Evolutionary conservation across 2,797 vertebrate genomes (phyloP).

Genomic region (Synaphobranchus kaupii): DNA sequence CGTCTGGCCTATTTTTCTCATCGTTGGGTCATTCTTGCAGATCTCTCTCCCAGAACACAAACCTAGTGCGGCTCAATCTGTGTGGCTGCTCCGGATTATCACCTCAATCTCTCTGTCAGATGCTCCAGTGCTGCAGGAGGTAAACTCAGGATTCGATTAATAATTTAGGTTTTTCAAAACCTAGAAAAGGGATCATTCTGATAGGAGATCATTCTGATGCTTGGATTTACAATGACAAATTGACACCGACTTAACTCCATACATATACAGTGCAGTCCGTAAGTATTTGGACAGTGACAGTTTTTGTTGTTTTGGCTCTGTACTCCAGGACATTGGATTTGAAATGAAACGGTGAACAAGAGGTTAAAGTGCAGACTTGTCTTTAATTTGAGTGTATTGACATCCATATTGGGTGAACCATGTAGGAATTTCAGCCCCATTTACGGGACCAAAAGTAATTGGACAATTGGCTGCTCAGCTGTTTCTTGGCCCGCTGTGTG

Average conservation of each 20-base stretch:
- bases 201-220: background rate
- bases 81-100: conserved; percentile 85
- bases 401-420: too few species aligned
- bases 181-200: background rate
- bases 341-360: too few species aligned
- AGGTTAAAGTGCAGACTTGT: too few species aligned
- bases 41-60: conserved; percentile 74
- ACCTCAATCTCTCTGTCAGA: conserved; percentile 66
- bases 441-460: too few species aligned
- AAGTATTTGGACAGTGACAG: too few species aligned
- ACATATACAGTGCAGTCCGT: too few species aligned
- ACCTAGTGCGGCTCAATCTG: conserved; percentile 82
- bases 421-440: too few species aligned
- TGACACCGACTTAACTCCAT: background rate
- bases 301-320: too few species aligned
- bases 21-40: conserved; percentile 58
- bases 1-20: background rate
- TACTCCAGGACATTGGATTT: too few species aligned
- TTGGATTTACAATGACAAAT: background rate
- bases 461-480: too few species aligned
- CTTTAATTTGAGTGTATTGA: too few species aligned
- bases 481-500: too few species aligned
- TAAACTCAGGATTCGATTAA: conserved; percentile 54
- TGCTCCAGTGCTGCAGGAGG: conserved; percentile 79
- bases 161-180: background rate